Base-by-base conservation (phyloP, 37 sponge, comb jelly and placozoan species). In the Theonella swinhoei region DNA sequence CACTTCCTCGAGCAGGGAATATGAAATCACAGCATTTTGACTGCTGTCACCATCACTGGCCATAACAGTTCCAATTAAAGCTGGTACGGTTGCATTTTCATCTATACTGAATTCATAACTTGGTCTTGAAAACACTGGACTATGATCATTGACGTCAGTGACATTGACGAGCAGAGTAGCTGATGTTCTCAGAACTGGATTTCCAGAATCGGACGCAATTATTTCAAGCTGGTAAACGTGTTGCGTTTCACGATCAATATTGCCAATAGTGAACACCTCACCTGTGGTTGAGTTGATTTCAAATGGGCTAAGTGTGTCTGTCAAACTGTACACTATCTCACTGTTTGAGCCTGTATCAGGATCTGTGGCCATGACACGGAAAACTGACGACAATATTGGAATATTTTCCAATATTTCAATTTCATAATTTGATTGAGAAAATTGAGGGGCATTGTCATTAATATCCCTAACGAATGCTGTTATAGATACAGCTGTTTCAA, bases 11-110 rank as follows among this genome's bases (percentile, higher is more conserved):
- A 63, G 29, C 20, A 34, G 70, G 4, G 23, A 0, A 38, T 89
- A 93, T 2, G 34, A 29, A 25, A 93, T 62, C 2, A 73, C 54
- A 64, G 75, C 73, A 79, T 89, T 93, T 26, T 11, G 64, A 3
- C 90, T 90, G 2, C 37, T 30, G 34, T 93, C 94, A 19, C 19
- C 35, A 39, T 93, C 94, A 70, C 59, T 77, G 23, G 94, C 94
- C 30, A 78, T 37, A 8, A 86, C 70, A 20, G 25, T 39, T 14
- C 70, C 66, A 39, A 93, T n/a, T 3, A 62, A n/a, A 2, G 36
- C 58, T 3, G 22, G 14, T 0, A 63, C 23, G 0, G 83, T 5
- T 3, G 31, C 24, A 66, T 82, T 83, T 37, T 93, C 94, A 62
- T 11, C 4, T 29, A 85, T 61, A 35, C 37, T 62, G 9, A 77